Conservation (phyloP, 2,113 vertebrate species). For the Oncorhynchus keta region DNA sequence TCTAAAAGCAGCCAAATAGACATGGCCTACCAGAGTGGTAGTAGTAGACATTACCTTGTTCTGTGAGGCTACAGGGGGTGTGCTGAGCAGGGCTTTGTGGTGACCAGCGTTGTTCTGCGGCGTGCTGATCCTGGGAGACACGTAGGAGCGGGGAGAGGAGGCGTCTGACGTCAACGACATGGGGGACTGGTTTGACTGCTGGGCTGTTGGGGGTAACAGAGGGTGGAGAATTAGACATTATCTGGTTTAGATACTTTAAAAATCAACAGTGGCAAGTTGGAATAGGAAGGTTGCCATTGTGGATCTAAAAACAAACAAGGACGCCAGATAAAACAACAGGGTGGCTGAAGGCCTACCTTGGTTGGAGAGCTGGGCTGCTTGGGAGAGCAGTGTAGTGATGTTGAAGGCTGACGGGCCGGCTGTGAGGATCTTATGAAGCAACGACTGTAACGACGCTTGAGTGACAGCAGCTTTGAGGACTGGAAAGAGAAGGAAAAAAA, state of each 20-base stretch:
- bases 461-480: conserved; percentile 99
- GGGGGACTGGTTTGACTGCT: conserved; percentile 96
- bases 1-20: no score
- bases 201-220: conserved; percentile 72
- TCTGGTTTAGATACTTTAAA: no score
- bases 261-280: no score
- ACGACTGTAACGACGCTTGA: conserved; percentile 97
- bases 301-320: no score
- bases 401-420: conserved; percentile 98
- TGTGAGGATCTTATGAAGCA: conserved; percentile 98
- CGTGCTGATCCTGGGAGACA: conserved; percentile 96
- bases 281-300: no score
- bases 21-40: no score
- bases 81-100: conserved; percentile 88
- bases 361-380: conserved; percentile 94
- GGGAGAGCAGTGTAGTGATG: conserved; percentile 95
- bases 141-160: conserved; percentile 95
- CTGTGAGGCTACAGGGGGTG: conserved; percentile 89
- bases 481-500: conserved; percentile 38
- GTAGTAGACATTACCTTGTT: conserved; percentile 54
- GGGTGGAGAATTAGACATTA: no score
- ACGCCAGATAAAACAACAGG: neutral
- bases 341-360: conserved; percentile 79
- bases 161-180: conserved; percentile 98
- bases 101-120: conserved; percentile 92